A percentile compares a stretch with the other conserved stretches of the same genome.
Conservation (phyloP, 2,113 vertebrate genomes). For the Pedetes capensis region DNA sequence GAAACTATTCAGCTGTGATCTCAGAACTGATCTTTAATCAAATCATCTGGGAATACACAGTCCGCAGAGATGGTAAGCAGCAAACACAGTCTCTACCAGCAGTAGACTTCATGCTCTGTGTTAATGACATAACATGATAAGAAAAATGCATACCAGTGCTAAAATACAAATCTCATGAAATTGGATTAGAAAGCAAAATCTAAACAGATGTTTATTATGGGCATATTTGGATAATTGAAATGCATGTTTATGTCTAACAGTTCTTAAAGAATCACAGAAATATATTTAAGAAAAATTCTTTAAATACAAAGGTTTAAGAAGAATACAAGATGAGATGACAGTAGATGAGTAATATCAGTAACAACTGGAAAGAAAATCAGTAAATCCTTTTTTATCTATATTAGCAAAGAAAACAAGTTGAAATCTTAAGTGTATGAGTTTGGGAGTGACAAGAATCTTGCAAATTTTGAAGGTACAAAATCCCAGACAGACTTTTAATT, state of each 20-base stretch:
- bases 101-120: not conserved
- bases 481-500: not conserved
- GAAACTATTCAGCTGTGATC: not conserved
- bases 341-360: not conserved
- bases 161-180: not conserved
- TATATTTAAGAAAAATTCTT: not conserved
- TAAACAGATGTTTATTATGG: not conserved
- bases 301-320: not conserved
- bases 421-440: not conserved
- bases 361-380: not conserved
- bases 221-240: not conserved
- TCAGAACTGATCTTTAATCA: not conserved
- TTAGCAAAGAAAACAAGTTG: not conserved
- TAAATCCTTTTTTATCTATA: not conserved
- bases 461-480: not conserved
- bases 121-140: not conserved
- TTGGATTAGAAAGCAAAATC: conserved; percentile 25
- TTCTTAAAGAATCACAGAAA: not conserved
- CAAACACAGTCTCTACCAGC: not conserved
- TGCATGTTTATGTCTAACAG: not conserved
- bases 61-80: not conserved
- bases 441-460: not conserved
- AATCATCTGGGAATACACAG: not conserved
- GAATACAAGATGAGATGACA: not conserved
- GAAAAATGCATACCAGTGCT: not conserved